These are phyloP conservation scores for Mola mola DNA, from an alignment of 2,113 vertebrate genomes.

Conservation along the genomic window DNA sequence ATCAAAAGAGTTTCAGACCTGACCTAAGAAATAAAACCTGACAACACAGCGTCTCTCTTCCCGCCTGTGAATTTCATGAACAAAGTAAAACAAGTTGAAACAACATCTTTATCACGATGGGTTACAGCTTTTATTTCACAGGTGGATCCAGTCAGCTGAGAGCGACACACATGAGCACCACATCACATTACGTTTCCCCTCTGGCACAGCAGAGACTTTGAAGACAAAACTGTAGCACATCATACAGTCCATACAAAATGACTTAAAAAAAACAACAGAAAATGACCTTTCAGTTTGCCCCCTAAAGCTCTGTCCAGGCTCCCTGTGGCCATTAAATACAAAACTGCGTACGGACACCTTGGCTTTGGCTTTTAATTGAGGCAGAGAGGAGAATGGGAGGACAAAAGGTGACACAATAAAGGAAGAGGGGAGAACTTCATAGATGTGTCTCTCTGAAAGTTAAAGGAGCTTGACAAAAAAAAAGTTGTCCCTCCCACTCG, in stretches of 20 bases:
- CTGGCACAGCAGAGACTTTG: slow-evolving; percentile 24
- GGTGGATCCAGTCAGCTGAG: slow-evolving; percentile 27
- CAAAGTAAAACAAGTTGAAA: neutral
- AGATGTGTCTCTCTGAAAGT: slow-evolving; percentile 1
- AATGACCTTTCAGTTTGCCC: too few species aligned
- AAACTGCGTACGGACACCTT: neutral
- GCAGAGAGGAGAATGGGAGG: slow-evolving; percentile 6
- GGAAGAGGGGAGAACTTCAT: neutral
- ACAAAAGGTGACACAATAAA: slow-evolving; percentile 15
- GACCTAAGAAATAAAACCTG: neutral
- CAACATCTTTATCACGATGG: slow-evolving; percentile 9
- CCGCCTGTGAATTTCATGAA: neutral
- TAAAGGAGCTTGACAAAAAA: slow-evolving; percentile 2
- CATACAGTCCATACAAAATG: slow-evolving; percentile 51
- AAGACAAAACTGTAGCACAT: slow-evolving; percentile 54
- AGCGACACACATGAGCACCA: neutral
- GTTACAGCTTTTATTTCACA: slow-evolving; percentile 73
- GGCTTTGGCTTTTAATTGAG: slow-evolving; percentile 11
- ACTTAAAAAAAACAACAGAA: slow-evolving; percentile 21
- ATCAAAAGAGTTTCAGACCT: neutral
- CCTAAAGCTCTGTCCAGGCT: slow-evolving; percentile 3
- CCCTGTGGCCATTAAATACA: slow-evolving; percentile 1
- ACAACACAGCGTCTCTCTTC: neutral
- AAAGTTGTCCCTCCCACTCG: neutral
- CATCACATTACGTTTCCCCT: slow-evolving; percentile 14